Evolutionary conservation across 2,888 invertebrate species (phyloP).

Genomic region (Teleiodes luculella): DNA sequence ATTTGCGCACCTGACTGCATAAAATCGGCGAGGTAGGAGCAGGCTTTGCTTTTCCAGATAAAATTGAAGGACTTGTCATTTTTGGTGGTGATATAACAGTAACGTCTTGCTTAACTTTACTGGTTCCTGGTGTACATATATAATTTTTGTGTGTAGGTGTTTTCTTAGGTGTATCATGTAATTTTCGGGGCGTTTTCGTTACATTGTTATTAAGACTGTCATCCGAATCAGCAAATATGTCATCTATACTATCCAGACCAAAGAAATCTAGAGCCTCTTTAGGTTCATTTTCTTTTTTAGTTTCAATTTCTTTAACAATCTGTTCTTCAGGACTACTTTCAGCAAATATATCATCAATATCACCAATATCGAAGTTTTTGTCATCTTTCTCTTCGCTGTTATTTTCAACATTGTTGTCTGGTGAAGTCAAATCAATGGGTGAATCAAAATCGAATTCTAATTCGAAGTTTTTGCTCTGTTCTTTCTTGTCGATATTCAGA

Average conservation of each 20-base stretch:
- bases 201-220: conserved; percentile 32
- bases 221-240: conserved; percentile 57
- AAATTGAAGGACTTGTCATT: conserved; percentile 56
- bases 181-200: conserved; percentile 12
- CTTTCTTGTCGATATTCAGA: conserved; percentile 15
- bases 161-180: conserved; percentile 22
- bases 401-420: conserved; percentile 19
- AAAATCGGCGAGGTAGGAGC: conserved; percentile 57
- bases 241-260: conserved; percentile 55
- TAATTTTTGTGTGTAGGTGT: not conserved
- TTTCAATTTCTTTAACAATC: conserved; percentile 21
- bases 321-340: conserved; percentile 49
- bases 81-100: not conserved
- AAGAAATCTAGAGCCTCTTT: conserved; percentile 41
- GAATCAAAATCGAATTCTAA: conserved; percentile 33
- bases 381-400: conserved; percentile 27
- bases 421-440: conserved; percentile 23
- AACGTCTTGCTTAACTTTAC: not conserved
- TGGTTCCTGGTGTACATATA: not conserved
- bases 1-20: conserved; percentile 49
- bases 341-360: conserved; percentile 60
- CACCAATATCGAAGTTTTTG: conserved; percentile 63
- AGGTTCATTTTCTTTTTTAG: conserved; percentile 27
- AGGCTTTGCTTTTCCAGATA: conserved; percentile 45
- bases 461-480: conserved; percentile 29